A percentile compares a stretch with the other conserved stretches of the same genome.
These are phyloP conservation scores for Xanthia togata DNA, from an alignment of 2,888 invertebrate genomes.

Conservation along the genomic window DNA sequence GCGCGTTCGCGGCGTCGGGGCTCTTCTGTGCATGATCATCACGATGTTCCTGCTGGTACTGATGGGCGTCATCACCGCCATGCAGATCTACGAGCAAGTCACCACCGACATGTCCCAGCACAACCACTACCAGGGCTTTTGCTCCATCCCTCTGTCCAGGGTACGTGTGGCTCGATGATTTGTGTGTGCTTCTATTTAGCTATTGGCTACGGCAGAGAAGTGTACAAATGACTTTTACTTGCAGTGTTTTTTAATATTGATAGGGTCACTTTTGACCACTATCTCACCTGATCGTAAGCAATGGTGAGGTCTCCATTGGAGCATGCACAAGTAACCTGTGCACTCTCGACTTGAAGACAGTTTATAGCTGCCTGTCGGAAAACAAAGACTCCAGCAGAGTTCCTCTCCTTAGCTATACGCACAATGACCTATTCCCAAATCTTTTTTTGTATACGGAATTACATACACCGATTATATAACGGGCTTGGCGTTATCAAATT, in stretches of 20 bases:
- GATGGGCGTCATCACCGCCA: slow-evolving; percentile 93
- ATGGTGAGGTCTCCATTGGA: not conserved
- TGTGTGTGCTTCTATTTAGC: not conserved
- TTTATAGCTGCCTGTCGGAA: not conserved
- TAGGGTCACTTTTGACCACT: not conserved
- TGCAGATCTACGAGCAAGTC: slow-evolving; percentile 94
- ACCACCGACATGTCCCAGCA: slow-evolving; percentile 84
- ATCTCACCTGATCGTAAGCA: not conserved
- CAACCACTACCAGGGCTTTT: slow-evolving; percentile 92
- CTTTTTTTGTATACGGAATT: not conserved
- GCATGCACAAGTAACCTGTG: not conserved
- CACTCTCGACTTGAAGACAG: not conserved
- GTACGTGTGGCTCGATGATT: slow-evolving; percentile 48
- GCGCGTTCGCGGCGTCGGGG: slow-evolving; percentile 68
- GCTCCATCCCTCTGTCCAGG: slow-evolving; percentile 91
- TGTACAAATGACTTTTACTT: not conserved
- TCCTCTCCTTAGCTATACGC: not conserved
- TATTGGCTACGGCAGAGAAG: not conserved
- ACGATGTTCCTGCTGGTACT: slow-evolving; percentile 93
- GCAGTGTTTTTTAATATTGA: not conserved
- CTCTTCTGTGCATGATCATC: slow-evolving; percentile 90
- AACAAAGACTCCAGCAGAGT: not conserved
- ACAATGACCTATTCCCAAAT: not conserved
- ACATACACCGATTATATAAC: not conserved
- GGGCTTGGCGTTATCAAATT: not conserved